Evolutionary conservation across 2,888 invertebrate genomes (phyloP), one percentile per base, ranked within the genome.

Genomic region (Drosophila tanythrix): DNA sequence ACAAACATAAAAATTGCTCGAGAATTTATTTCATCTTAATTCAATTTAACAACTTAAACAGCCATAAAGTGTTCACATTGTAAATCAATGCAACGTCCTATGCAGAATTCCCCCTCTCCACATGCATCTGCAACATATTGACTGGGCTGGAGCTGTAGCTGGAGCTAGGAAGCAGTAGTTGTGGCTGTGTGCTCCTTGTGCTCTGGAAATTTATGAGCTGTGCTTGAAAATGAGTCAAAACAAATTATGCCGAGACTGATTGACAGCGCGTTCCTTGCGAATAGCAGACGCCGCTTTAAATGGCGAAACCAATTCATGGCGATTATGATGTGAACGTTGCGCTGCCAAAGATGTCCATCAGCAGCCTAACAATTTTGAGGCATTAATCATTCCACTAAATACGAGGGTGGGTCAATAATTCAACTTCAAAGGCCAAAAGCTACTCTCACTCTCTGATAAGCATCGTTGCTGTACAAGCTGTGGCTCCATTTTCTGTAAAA

Each of bases 11-110:
- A 82, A 85, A 82, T 81, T 78, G 80, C 70, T 67, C 67, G 81
- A 83, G 82, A 91, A 91, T 91, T 91, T 90, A 88, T 90, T 88
- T 90, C 91, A 89, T 91, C 90, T 90, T 90, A 90, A 90, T 90
- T 90, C 90, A 90, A 90, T 90, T 90, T 90, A 90, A 90, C 90
- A 90, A 90, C 91, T 91, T 91, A 91, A 90, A 90, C 90, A 91
- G 84, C 91, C 86, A 89, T 90, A 91, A 90, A 90, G 91, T 90
- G 90, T 90, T 90, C 90, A 90, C 90, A 91, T 91, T 79, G 90
- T 90, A 90, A 91, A 90, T 91, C 91, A 90, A 88, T 76, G 75
- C 57, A 70, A 51, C 79, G 53, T 67, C 70, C 81, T 66, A 83
- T 86, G 88, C 82, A 79, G 80, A 74, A 55, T 48, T 46, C 57